Evolutionary conservation across 2,113 vertebrate genomes (phyloP).

Genomic region (Crypturellus undulatus): DNA sequence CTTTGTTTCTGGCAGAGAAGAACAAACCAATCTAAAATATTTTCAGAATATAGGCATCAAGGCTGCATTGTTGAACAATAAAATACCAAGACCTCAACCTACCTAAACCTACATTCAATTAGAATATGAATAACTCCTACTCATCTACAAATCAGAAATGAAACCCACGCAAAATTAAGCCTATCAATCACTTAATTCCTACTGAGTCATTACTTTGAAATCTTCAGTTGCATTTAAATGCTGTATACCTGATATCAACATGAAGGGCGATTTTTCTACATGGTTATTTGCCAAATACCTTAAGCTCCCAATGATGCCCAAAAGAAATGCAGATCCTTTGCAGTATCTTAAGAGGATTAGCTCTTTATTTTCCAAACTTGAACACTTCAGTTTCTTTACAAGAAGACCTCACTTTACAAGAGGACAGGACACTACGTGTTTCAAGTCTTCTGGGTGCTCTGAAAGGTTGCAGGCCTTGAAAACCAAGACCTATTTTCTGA

Average conservation of each 20-base stretch:
- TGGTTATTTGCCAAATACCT: neutral
- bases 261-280: neutral
- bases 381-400: neutral
- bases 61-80: neutral
- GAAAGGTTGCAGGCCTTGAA: neutral
- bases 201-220: neutral
- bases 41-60: neutral
- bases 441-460: neutral
- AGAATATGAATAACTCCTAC: neutral
- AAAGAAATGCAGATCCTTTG: neutral
- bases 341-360: neutral
- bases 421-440: neutral
- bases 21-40: neutral
- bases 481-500: neutral
- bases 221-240: neutral
- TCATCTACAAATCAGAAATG: neutral
- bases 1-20: neutral
- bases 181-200: neutral
- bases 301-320: neutral
- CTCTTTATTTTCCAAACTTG: neutral
- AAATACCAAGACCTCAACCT: neutral
- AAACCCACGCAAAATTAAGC: neutral
- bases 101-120: neutral
- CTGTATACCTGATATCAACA: neutral
- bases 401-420: neutral